Base-by-base conservation (phyloP, 1,140 invertebrate genomes). In the Eumeta japonica region DNA sequence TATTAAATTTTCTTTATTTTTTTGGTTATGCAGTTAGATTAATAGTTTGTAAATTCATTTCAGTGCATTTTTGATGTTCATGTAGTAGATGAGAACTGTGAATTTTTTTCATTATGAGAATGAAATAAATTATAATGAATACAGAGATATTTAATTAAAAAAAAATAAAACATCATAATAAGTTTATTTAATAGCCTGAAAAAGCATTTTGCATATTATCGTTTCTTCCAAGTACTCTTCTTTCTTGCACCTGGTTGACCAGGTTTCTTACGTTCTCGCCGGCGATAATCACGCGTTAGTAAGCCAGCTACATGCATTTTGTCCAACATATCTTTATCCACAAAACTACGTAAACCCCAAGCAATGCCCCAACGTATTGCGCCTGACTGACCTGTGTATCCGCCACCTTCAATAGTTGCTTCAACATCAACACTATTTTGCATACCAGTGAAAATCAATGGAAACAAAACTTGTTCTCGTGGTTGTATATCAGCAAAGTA, bases 251-350 rank as follows among this genome's bases (percentile, higher is more conserved):
- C 89, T 60, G 83, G 82, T 77, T 95, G 92, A 28, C 94, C 96
- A 29, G 85, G 86, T 81, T 98, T 97, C 82, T 96, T 96, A 51
- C 96, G 82, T 73, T 98, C 95, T 45, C 81, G 82, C 17, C 58
- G 72, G 38, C 95, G 80, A 33, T 74, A 78, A 67, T 99, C 96
- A 57, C 77, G 76, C 18, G 88, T 92, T 16, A 99, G 70, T 40
- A 98, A 65, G 30, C 96, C 96, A 75, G 93, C 94, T 87, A 96
- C 62, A 78, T 91, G 82, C 89, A 97, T 92, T 57, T 83, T 83
- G 74, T 95, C 88, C 10, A 88, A 62, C 65, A 81, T 86, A 29
- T 85, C 79, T 36, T 75, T 55, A 50, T 88, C 83, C 9, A 96
- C 84, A 79, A 95, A 96, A 62, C 84, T 89, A 43, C 83, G 77